Evolutionary conservation across 1,140 invertebrate species (phyloP).

Genomic region (Maniola jurtina): DNA sequence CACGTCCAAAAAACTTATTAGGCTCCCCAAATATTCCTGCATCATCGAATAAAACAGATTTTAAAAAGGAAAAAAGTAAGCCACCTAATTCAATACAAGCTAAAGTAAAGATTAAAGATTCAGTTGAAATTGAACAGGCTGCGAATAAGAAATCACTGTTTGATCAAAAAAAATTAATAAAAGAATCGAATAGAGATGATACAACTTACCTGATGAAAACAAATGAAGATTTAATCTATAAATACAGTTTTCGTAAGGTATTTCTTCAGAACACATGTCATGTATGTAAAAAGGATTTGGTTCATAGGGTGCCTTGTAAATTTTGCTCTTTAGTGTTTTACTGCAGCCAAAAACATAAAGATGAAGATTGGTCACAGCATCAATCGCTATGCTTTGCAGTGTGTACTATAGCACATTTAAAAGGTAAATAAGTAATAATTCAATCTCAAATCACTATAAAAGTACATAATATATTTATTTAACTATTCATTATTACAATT

Average conservation of each 20-base stretch:
- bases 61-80: slow-evolving; percentile 78
- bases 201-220: slow-evolving; percentile 47
- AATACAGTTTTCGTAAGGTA: slow-evolving; percentile 76
- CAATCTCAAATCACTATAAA: too few relatives aligned
- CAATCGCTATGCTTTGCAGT: slow-evolving; percentile 72
- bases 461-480: neutral
- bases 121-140: slow-evolving; percentile 48
- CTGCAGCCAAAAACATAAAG: slow-evolving; percentile 68
- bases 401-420: slow-evolving; percentile 71
- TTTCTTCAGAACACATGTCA: slow-evolving; percentile 69
- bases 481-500: neutral
- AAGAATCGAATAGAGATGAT: slow-evolving; percentile 44
- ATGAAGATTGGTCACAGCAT: slow-evolving; percentile 71
- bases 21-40: slow-evolving; percentile 76
- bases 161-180: slow-evolving; percentile 41
- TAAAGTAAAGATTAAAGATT: slow-evolving; percentile 71
- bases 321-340: slow-evolving; percentile 72
- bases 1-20: slow-evolving; percentile 79
- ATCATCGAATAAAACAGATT: slow-evolving; percentile 77
- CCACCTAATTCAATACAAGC: slow-evolving; percentile 56
- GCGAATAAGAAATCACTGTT: slow-evolving; percentile 48
- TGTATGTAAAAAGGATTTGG: slow-evolving; percentile 68
- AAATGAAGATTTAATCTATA: slow-evolving; percentile 72
- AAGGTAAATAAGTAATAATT: slow-evolving; percentile 47
- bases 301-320: slow-evolving; percentile 60